These are phyloP conservation scores for Pocota personata DNA, from an alignment of 2,888 invertebrate species.

Conservation along the genomic window DNA sequence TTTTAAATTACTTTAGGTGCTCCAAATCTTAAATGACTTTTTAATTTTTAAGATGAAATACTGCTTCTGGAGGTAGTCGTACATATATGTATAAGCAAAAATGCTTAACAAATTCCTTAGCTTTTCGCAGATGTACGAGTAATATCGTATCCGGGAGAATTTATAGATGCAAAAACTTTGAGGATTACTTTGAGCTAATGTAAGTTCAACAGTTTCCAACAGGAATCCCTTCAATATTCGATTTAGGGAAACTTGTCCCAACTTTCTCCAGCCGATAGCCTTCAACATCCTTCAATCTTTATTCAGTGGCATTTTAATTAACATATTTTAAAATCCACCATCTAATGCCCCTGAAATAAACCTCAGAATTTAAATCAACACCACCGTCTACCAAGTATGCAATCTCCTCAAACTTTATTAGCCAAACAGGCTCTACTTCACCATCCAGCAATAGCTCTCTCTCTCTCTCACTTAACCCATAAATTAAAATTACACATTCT, in stretches of 20 bases:
- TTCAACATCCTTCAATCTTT: neutral
- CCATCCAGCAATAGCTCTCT: neutral
- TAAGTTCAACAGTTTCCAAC: neutral
- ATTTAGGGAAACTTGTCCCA: neutral
- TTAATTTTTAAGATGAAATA: no score
- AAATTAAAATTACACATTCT: slow-evolving; percentile 61
- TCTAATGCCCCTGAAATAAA: neutral
- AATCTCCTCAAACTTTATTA: neutral
- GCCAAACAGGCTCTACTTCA: neutral
- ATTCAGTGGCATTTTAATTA: slow-evolving; percentile 3
- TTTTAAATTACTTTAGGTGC: no score
- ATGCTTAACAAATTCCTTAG: no score
- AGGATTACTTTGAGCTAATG: neutral
- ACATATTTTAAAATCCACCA: slow-evolving; percentile 7
- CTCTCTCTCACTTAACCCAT: slow-evolving; percentile 12
- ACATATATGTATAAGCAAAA: no score
- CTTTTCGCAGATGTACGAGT: no score
- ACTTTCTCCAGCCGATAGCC: neutral
- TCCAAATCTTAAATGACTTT: no score
- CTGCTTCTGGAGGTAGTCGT: no score
- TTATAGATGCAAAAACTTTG: no score
- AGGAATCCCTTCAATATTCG: neutral
- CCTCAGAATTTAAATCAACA: neutral
- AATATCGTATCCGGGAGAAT: no score
- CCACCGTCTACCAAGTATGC: neutral